Base-by-base conservation (phyloP, 2,888 invertebrate genomes). In the Hypselothyrea guttata region DNA sequence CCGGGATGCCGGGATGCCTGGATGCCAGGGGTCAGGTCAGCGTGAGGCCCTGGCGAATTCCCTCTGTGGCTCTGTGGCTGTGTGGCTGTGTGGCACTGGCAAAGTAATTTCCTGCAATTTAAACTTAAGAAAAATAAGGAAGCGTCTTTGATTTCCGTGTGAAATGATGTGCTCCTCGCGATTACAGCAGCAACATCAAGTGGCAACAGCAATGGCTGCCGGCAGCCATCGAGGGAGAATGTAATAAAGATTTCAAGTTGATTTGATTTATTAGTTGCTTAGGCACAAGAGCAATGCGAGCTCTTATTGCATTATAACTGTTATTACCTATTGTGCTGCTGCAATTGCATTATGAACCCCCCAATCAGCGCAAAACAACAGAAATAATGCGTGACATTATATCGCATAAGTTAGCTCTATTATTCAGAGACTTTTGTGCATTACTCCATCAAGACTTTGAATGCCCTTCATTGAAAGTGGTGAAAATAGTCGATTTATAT, bases 261-360 rank as follows among this genome's bases (percentile, higher is more conserved):
- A 79, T 79, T 81, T 66, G 71, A 84, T 84, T 84, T 77, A 82
- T 71, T 71, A 81, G 66, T 66, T 64, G 63, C 52, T 30, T 95
- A 4, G 0, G 18, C 5, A 3, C 34, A 40, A 30, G 7, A 22
- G 13, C 4, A 4, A 4, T 13, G 13, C 37, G 15, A 11, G 27
- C 41, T 48, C 4, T 62, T 65, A 74, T 74, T 74, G 58, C 54
- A 74, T 71, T 64, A 73, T 54, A 34, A 53, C 37, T 65, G 52
- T 37, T 35, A 30, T 18, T 33, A 33, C 47, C 5, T 22, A 22
- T 22, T 22, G 11, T 12, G 7, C 42, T 40, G 63, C 47, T 62
- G 18, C 62, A 63, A 61, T 58, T 52, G 52, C 57, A 58, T 52
- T 35, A 41, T 27, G 30, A 28, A 18, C n/a, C n/a, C n/a, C n/a